phyloP scores from a whole-genome alignment of 2,113 vertebrate genomes.

The Ochotona princeps region DNA sequence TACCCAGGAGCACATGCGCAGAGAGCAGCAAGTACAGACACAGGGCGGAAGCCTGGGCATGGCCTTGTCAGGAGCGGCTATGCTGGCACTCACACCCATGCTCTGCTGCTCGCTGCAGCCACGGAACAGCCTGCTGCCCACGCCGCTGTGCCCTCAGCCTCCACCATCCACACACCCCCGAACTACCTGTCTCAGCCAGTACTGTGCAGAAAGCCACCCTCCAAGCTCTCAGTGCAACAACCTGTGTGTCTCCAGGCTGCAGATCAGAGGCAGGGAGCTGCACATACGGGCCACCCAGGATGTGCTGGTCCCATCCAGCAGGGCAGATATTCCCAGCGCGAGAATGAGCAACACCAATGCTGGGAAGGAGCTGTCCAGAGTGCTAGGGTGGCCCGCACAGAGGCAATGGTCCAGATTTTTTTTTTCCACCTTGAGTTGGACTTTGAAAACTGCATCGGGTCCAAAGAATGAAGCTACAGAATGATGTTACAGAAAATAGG shows the following conservation, averaged over 20 bases:
- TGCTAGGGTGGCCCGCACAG: not conserved
- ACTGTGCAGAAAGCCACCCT: not conserved
- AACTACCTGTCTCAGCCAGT: not conserved
- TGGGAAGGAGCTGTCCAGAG: not conserved
- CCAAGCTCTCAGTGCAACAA: not conserved
- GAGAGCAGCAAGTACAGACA: not conserved
- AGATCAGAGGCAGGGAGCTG: not conserved
- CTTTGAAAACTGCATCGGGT: not conserved
- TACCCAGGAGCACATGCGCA: not conserved
- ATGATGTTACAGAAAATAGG: not conserved
- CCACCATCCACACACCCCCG: not conserved
- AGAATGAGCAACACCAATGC: not conserved
- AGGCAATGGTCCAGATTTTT: not conserved
- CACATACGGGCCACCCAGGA: not conserved
- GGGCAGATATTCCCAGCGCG: not conserved
- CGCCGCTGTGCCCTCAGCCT: not conserved
- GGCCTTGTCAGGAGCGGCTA: not conserved
- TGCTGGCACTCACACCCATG: not conserved
- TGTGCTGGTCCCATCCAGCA: not conserved
- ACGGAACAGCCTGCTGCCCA: not conserved
- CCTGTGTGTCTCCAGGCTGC: not conserved
- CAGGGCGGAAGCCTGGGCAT: not conserved
- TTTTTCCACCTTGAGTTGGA: not conserved
- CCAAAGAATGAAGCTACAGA: not conserved
- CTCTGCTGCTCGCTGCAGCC: fast-evolving